These are phyloP conservation scores for Akabosia matsudoensis DNA, from an alignment of 1,140 invertebrate species.

Conservation along the genomic window DNA sequence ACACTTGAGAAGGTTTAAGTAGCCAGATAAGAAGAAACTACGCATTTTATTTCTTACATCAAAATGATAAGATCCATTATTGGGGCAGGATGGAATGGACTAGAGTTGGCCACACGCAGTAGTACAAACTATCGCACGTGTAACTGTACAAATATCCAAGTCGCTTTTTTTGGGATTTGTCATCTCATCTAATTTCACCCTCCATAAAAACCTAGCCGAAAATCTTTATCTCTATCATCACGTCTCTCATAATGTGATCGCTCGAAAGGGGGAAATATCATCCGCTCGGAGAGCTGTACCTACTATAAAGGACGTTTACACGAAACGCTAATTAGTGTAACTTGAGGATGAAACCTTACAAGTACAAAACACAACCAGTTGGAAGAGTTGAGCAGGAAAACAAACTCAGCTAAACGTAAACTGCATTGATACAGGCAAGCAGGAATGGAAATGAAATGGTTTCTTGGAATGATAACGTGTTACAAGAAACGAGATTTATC, in stretches of 20 bases:
- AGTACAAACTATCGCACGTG: background rate
- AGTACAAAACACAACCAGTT: too few relatives aligned
- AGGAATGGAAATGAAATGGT: too few relatives aligned
- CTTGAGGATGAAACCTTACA: too few relatives aligned
- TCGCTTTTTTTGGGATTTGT: slow-evolving; percentile 1
- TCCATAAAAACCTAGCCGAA: background rate
- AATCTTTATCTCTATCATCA: background rate
- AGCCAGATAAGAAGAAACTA: background rate
- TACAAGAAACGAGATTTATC: too few relatives aligned
- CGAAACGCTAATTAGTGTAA: too few relatives aligned
- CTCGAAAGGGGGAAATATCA: background rate
- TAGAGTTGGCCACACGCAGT: background rate
- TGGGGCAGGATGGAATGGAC: background rate
- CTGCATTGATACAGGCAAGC: too few relatives aligned
- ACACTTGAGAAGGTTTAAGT: background rate
- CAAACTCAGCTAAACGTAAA: too few relatives aligned
- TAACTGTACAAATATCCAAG: background rate
- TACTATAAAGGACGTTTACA: too few relatives aligned
- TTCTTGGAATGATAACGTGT: too few relatives aligned
- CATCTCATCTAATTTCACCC: slow-evolving; percentile 15
- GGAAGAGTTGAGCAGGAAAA: too few relatives aligned
- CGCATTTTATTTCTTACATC: background rate
- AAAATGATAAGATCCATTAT: background rate
- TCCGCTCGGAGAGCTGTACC: too few relatives aligned
- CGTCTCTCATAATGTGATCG: background rate